A percentile compares a stretch with the other conserved stretches of the same genome.
phyloP scores from a whole-genome alignment of 2,888 invertebrate species.

The Camptogramma bilineatum region DNA sequence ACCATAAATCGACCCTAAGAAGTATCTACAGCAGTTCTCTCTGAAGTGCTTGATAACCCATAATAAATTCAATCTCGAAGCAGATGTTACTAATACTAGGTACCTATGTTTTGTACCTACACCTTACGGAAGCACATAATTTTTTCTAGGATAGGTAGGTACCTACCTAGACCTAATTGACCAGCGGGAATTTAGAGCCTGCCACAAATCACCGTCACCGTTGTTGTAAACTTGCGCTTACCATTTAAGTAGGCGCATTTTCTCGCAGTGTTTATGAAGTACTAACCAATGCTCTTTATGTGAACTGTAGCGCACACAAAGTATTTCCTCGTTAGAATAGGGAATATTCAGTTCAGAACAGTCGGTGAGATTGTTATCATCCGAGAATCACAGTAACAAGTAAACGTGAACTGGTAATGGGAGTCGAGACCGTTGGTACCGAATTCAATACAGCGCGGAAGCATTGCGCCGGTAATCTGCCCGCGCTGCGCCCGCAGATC shows the following conservation, averaged over 20 bases:
- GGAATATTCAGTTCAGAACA: slow-evolving; percentile 43
- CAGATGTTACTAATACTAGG: slow-evolving; percentile 10
- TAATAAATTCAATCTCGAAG: slow-evolving; percentile 34
- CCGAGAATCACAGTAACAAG: slow-evolving; percentile 79
- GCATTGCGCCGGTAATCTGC: slow-evolving; percentile 74
- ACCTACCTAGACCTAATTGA: too few relatives aligned
- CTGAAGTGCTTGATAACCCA: slow-evolving; percentile 20
- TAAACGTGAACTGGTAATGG: slow-evolving; percentile 74
- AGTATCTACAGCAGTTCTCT: slow-evolving; percentile 25
- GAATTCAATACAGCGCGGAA: slow-evolving; percentile 82
- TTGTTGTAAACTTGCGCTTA: slow-evolving; percentile 30
- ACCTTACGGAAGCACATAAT: slow-evolving; percentile 30
- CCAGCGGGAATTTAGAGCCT: slow-evolving; percentile 29
- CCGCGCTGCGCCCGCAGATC: slow-evolving; percentile 70
- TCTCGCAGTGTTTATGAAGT: slow-evolving; percentile 20
- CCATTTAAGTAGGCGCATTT: slow-evolving; percentile 37
- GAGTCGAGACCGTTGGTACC: slow-evolving; percentile 68
- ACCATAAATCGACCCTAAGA: slow-evolving; percentile 40
- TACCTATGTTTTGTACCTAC: background rate
- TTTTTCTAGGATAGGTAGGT: slow-evolving; percentile 22
- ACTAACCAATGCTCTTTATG: slow-evolving; percentile 28
- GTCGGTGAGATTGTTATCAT: slow-evolving; percentile 74
- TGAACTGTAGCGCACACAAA: slow-evolving; percentile 32
- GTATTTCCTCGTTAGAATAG: slow-evolving; percentile 39
- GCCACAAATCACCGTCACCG: slow-evolving; percentile 17